Base-by-base conservation (phyloP, 2,888 invertebrate genomes). In the Iphiclides podalirius region DNA sequence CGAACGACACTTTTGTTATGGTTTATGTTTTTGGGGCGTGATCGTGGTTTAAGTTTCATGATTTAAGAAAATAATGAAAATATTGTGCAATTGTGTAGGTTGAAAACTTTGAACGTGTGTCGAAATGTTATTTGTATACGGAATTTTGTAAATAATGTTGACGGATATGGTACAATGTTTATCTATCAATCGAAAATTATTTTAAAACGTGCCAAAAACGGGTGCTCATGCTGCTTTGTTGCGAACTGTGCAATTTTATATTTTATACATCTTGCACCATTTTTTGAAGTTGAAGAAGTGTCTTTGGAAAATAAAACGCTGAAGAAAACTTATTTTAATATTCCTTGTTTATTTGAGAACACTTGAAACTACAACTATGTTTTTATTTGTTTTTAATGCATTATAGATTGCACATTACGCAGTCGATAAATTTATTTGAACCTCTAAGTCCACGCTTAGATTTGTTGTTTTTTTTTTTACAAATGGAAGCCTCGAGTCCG, bases 231-330 rank as follows among this genome's bases (percentile, higher is more conserved):
- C 14, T 33, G 44, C 28, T 50, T 50, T 13, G 39, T 49, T 34
- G 33, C 34, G 14, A 40, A 20, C 38, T 13, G 44, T 49, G 33
- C 49, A 49, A 49, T 43, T 49, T 43, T n/a, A 8, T 47, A 47
- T 31, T 20, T 37, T 37, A 48, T 38, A 37, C n/a, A 47, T 20
- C 28, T 17, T 36, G 36, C 38, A 12, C 39, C n/a, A n/a, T n/a
- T n/a, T n/a, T n/a, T n/a, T n/a, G n/a, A n/a, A n/a, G n/a, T 16
- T 12, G 36, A 12, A 16, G 12, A 31, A 13, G 0, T 20, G 8
- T 7, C 26, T 4, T 26, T 26, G 9, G 1, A 8, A 26, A 8
- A 9, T 26, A 38, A 11, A 1, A 38, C n/a, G 11, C 12, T 38
- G n/a, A 9, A 14, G 13, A 23, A 39, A 2, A 13, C 23, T 34